These are phyloP conservation scores for Agrilus cyanescens DNA, from an alignment of 2,888 invertebrate genomes.

Conservation along the genomic window DNA sequence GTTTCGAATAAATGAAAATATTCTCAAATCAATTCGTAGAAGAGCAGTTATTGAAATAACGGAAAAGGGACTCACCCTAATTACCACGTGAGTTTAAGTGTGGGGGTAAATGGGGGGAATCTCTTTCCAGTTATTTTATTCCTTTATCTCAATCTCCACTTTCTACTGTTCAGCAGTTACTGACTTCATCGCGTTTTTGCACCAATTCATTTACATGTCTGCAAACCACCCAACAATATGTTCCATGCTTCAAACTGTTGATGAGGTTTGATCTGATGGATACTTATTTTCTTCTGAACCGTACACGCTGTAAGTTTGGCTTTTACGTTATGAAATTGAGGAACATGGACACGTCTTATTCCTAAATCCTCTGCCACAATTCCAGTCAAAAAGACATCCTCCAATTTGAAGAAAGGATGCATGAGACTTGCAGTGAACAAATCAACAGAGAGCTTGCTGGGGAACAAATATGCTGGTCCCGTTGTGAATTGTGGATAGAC, in stretches of 20 bases:
- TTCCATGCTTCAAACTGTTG: conserved; percentile 77
- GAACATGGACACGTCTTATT: conserved; percentile 50
- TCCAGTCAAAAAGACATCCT: conserved; percentile 79
- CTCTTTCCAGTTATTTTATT: too few species aligned
- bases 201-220: conserved; percentile 57
- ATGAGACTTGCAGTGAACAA: conserved; percentile 51
- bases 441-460: conserved; percentile 51
- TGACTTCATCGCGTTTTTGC: too few species aligned
- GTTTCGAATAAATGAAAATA: too few species aligned
- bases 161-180: too few species aligned
- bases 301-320: conserved; percentile 62
- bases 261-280: conserved; percentile 70
- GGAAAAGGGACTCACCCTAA: too few species aligned
- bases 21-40: too few species aligned
- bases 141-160: too few species aligned
- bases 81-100: too few species aligned
- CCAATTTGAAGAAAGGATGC: conserved; percentile 59
- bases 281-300: conserved; percentile 59
- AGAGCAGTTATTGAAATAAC: too few species aligned
- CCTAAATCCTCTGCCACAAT: conserved; percentile 57
- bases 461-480: conserved; percentile 73
- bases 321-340: conserved; percentile 60
- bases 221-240: conserved; percentile 61
- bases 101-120: too few species aligned
- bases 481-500: conserved; percentile 74